These are phyloP conservation scores for Magallana nippona DNA, from an alignment of 2,888 invertebrate species.

Conservation along the genomic window DNA sequence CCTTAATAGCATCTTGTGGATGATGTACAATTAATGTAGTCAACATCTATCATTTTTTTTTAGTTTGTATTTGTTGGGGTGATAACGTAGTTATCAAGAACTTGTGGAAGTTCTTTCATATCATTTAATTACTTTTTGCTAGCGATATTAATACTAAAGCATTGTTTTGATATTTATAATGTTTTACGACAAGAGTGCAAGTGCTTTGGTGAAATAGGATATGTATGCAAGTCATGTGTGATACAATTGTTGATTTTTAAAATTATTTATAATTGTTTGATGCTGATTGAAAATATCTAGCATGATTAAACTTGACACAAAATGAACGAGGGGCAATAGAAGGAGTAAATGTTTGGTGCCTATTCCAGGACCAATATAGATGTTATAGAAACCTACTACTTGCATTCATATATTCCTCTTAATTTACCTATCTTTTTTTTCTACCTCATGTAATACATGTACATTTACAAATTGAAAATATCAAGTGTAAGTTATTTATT, in stretches of 20 bases:
- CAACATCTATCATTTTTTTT: background rate
- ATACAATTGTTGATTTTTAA: conserved; percentile 35
- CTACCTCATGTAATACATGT: conserved; percentile 25
- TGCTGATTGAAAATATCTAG: conserved; percentile 27
- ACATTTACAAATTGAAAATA: background rate
- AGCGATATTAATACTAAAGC: conserved; percentile 29
- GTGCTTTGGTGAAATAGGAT: background rate
- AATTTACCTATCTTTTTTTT: conserved; percentile 12
- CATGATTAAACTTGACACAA: conserved; percentile 11
- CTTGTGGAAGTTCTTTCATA: conserved; percentile 10
- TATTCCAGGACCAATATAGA: background rate
- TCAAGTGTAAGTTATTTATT: background rate
- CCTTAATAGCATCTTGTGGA: no score
- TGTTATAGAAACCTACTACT: background rate
- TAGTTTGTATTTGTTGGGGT: background rate
- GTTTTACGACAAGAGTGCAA: background rate
- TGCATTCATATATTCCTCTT: conserved; percentile 8
- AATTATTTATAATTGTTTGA: conserved; percentile 29
- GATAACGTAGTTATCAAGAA: conserved; percentile 19
- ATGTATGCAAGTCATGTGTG: conserved; percentile 19
- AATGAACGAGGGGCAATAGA: background rate
- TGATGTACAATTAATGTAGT: background rate
- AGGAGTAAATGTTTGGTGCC: background rate
- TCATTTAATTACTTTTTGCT: conserved; percentile 15
- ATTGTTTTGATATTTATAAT: conserved; percentile 32